These are phyloP conservation scores for Conopomorpha cramerella DNA, from an alignment of 1,140 invertebrate species.

Conservation along the genomic window DNA sequence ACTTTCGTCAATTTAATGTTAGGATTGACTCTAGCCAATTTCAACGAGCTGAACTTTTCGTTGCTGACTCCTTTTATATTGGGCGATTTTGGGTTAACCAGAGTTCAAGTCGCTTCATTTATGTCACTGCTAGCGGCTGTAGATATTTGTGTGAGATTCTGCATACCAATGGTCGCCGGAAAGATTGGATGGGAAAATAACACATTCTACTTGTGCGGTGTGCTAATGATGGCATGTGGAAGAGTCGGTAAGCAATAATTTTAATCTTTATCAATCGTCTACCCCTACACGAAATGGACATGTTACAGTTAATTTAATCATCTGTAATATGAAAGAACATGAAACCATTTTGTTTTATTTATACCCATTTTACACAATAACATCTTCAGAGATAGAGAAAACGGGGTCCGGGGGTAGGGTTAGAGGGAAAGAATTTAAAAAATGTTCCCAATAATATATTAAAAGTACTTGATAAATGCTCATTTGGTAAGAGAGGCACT, in stretches of 20 bases:
- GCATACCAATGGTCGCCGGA: slow-evolving; percentile 66
- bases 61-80: slow-evolving; percentile 72
- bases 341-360: too few species aligned
- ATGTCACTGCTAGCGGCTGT: slow-evolving; percentile 65
- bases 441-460: too few species aligned
- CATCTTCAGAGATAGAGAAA: not conserved
- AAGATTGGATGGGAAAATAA: slow-evolving; percentile 68
- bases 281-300: not conserved
- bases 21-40: slow-evolving; percentile 69
- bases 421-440: too few species aligned
- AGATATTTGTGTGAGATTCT: slow-evolving; percentile 65
- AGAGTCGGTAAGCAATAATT: slow-evolving; percentile 62
- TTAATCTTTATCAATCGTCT: not conserved
- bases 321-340: too few species aligned
- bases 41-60: slow-evolving; percentile 72
- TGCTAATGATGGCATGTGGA: slow-evolving; percentile 66
- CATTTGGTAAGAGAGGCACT: too few species aligned
- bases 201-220: slow-evolving; percentile 69
- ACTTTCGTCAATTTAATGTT: slow-evolving; percentile 70
- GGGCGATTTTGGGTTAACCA: slow-evolving; percentile 63
- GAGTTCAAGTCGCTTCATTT: slow-evolving; percentile 62
- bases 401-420: too few species aligned
- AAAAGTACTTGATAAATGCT: too few species aligned
- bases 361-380: not conserved
- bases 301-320: too few species aligned